Conservation (phyloP, 2,888 invertebrate genomes). For the Ceramica pisi region DNA sequence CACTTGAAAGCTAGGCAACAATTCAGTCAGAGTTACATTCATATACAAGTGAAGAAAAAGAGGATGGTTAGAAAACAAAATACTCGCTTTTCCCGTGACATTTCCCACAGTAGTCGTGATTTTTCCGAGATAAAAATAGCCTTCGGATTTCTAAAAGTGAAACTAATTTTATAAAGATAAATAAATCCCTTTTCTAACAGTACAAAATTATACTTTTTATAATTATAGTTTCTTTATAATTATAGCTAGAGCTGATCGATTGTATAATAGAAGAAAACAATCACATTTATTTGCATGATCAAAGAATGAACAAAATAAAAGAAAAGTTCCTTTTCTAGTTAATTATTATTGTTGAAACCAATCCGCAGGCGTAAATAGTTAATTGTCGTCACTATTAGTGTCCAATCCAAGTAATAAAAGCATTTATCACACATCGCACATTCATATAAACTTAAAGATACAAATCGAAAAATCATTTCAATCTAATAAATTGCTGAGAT, state of each 20-base stretch:
- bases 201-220: too few relatives aligned
- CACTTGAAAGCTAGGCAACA: neutral
- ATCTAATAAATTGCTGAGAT: conserved; percentile 42
- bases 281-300: too few relatives aligned
- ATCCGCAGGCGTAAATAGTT: neutral
- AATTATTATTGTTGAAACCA: neutral
- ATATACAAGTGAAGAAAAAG: neutral
- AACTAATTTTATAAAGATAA: too few relatives aligned
- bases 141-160: too few relatives aligned
- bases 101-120: too few relatives aligned
- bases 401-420: neutral
- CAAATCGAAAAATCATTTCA: conserved; percentile 40
- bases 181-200: too few relatives aligned
- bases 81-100: neutral
- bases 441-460: conserved; percentile 11
- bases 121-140: too few relatives aligned
- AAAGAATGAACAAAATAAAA: too few relatives aligned
- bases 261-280: too few relatives aligned
- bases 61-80: too few relatives aligned
- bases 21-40: neutral
- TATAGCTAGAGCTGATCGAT: too few relatives aligned
- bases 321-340: neutral
- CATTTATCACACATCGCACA: conserved; percentile 25
- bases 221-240: too few relatives aligned
- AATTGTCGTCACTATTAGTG: neutral